Conservation (phyloP, 1,140 invertebrate genomes). For the Drosophila mauritiana region DNA sequence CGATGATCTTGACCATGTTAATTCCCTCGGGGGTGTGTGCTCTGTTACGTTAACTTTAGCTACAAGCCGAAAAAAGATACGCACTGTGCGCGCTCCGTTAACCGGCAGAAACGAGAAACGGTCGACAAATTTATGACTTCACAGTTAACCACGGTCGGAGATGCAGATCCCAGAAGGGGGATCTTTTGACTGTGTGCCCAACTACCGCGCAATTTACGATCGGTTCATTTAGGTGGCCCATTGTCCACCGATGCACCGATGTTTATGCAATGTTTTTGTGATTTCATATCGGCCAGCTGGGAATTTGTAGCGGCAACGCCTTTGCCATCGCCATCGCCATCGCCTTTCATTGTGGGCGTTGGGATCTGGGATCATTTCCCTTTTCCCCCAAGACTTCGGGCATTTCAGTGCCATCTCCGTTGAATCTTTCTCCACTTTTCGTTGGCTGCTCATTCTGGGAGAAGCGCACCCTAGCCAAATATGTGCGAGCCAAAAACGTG, state of each 20-base stretch:
- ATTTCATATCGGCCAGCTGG: constrained; percentile 74
- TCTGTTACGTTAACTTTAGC: constrained; percentile 31
- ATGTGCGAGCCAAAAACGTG: constrained; percentile 57
- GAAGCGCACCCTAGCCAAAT: constrained; percentile 55
- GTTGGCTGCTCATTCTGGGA: neutral
- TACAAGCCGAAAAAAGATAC: constrained; percentile 23
- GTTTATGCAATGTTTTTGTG: constrained; percentile 77
- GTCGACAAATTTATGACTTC: constrained; percentile 69
- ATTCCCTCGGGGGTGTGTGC: constrained; percentile 40
- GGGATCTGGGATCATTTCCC: constrained; percentile 10
- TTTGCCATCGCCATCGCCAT: constrained; percentile 22
- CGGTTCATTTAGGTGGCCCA: constrained; percentile 77
- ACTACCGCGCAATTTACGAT: constrained; percentile 74
- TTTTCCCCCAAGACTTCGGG: neutral
- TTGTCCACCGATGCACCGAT: constrained; percentile 61
- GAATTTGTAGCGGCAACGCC: constrained; percentile 65
- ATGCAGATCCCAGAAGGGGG: constrained; percentile 9
- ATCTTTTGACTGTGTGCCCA: constrained; percentile 51
- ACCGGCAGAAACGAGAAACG: constrained; percentile 24
- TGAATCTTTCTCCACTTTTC: neutral
- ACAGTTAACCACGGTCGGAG: constrained; percentile 34
- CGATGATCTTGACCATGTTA: constrained; percentile 46
- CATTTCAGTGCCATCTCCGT: constrained; percentile 6
- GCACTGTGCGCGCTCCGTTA: constrained; percentile 37
- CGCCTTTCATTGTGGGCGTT: constrained; percentile 61